phyloP scores from a whole-genome alignment of 2,113 vertebrate species.

The Antechinus flavipes region DNA sequence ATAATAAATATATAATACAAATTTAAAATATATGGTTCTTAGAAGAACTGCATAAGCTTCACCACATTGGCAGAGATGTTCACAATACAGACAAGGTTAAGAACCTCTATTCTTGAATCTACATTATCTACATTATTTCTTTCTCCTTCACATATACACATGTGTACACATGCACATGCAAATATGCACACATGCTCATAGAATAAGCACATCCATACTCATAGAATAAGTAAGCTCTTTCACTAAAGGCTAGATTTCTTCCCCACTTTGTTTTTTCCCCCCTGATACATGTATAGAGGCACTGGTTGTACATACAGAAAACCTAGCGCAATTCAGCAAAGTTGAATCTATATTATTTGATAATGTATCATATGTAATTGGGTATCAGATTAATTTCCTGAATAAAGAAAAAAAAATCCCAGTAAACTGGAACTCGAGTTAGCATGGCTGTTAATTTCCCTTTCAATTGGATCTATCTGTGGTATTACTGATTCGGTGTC shows the following conservation, averaged over 20 bases:
- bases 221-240: accelerated
- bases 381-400: neutral
- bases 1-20: no score
- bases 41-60: neutral
- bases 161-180: neutral
- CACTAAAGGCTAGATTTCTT: neutral
- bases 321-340: neutral
- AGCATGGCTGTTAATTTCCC: neutral
- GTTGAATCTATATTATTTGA: neutral
- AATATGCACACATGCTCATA: no score
- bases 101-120: neutral
- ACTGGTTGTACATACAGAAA: neutral
- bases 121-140: neutral
- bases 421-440: neutral
- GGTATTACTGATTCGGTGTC: neutral
- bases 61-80: neutral
- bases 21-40: neutral
- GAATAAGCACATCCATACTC: neutral
- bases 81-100: neutral
- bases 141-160: no score
- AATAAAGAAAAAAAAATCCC: neutral
- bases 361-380: no score
- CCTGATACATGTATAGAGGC: neutral
- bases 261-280: slow-evolving; percentile 12
- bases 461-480: neutral